phyloP scores from a whole-genome alignment of 2,113 vertebrate species.

The pig (Sus scrofa) region DNA sequence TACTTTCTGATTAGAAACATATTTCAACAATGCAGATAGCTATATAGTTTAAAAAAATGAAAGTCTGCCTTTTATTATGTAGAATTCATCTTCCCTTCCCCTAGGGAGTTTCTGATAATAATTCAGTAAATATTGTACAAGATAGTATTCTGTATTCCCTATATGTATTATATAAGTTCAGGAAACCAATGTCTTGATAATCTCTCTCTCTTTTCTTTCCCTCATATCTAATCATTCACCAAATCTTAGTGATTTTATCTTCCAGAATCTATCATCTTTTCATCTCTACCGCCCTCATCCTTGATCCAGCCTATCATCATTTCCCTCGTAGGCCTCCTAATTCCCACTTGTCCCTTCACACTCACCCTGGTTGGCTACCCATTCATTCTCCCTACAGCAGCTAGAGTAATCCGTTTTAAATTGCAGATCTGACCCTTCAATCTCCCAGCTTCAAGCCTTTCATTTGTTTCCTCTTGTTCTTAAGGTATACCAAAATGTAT shows the following conservation, averaged over 20 bases:
- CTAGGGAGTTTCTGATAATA: slow-evolving; percentile 26
- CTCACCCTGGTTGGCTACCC: not conserved
- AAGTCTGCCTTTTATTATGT: slow-evolving; percentile 42
- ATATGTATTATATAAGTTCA: slow-evolving; percentile 54
- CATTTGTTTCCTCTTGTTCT: not conserved
- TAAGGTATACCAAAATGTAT: not conserved
- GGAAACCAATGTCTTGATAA: slow-evolving; percentile 1
- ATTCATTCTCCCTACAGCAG: not conserved
- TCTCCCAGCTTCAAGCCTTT: slow-evolving; percentile 24
- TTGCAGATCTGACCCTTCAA: not conserved
- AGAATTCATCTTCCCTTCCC: slow-evolving; percentile 25
- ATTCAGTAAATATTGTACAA: not conserved
- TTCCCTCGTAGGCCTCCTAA: not conserved
- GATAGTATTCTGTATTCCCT: not conserved
- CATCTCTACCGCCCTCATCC: not conserved
- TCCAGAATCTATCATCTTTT: not conserved
- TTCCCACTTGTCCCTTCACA: not conserved
- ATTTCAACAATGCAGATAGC: slow-evolving; percentile 43
- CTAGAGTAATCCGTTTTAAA: slow-evolving; percentile 10
- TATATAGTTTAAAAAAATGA: not conserved
- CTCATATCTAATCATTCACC: not conserved
- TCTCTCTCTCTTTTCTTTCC: slow-evolving; percentile 43
- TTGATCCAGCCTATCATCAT: not conserved
- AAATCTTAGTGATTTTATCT: slow-evolving; percentile 45
- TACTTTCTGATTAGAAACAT: slow-evolving; percentile 57